Percentiles rank a stretch among this genome's conserved stretches.
These are phyloP conservation scores for Sebastes cheni DNA, from an alignment of 2,797 vertebrate genomes.

Conservation along the genomic window DNA sequence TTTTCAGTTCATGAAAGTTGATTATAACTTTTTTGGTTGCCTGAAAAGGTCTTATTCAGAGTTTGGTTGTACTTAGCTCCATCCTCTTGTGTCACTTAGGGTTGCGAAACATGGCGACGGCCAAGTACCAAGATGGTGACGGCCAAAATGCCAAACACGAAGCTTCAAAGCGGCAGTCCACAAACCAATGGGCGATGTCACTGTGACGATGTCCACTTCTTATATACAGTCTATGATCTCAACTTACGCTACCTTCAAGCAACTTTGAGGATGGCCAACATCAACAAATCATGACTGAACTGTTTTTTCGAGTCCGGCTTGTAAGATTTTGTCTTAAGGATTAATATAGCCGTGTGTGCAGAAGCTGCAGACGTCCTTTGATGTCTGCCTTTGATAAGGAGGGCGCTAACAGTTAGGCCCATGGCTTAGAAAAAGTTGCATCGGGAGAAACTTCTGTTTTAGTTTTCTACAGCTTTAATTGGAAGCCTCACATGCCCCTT, in stretches of 20 bases:
- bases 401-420: slow-evolving; percentile 50
- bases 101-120: fast-evolving
- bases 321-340: slow-evolving; percentile 60
- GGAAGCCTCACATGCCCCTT: slow-evolving; percentile 80
- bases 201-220: no score
- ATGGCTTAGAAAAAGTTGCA: slow-evolving; percentile 67
- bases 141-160: no score
- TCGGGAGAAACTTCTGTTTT: slow-evolving; percentile 70
- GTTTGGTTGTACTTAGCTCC: no score
- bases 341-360: slow-evolving; percentile 55
- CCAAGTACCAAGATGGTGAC: no score
- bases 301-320: slow-evolving; percentile 33
- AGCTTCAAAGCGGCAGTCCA: no score
- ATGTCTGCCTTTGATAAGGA: slow-evolving; percentile 75
- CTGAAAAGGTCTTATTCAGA: no score
- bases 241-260: not conserved
- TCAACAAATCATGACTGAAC: slow-evolving; percentile 44
- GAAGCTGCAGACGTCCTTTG: slow-evolving; percentile 60
- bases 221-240: no score
- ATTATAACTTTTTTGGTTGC: no score
- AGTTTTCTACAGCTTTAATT: slow-evolving; percentile 79
- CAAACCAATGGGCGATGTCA: no score
- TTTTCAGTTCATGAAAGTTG: no score
- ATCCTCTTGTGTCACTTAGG: fast-evolving
- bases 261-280: slow-evolving; percentile 10